Base-by-base conservation (phyloP, 2,113 vertebrate species). In the Etheostoma cragini region DNA sequence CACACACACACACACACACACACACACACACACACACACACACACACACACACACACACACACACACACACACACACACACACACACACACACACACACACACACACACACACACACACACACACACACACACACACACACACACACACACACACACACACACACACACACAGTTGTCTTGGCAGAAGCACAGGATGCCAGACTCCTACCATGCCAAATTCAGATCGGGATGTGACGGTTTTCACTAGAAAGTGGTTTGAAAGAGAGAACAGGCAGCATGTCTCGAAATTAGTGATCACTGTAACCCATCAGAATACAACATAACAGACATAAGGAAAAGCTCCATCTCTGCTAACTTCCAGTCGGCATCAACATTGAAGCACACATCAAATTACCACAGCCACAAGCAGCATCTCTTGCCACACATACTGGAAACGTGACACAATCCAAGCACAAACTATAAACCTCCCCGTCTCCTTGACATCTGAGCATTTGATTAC, bases 401-500 rank as follows among this genome's bases (percentile, higher is more conserved):
- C 72, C 54, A 72, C 38, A 70, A 74, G 50, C 62, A 50, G 61
- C 1, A 21, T 52, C 15, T 26, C 30, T 71, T 53, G 58, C 60
- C 12, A 49, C 73, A 22, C 65, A 46, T 6, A 58, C 49, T 17
- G 64, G 22, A 17, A 58, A 60, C 13, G 16, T 69, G 74, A 75
- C 16, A 26, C 52, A 76, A 76, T 46, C 52, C 0, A 0, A 64
- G 38, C 64, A 49, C 26, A 50, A 60, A 38, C 26, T 21, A 19
- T 15, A 10, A 38, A 30, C 61, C 72, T 78, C 14, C 21, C 8
- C 46, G 21, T 53, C 72, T 67, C 62, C 61, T 57, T 61, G 62
- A 88, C 80, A 84, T 88, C 75, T 79, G 80, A 89, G 76, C 65
- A 24, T 84, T 75, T 88, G 83, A 88, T 92, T 80, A 50, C 33